These are phyloP conservation scores for Halocaridina rubra DNA, from an alignment of 2,888 invertebrate genomes.

Conservation along the genomic window DNA sequence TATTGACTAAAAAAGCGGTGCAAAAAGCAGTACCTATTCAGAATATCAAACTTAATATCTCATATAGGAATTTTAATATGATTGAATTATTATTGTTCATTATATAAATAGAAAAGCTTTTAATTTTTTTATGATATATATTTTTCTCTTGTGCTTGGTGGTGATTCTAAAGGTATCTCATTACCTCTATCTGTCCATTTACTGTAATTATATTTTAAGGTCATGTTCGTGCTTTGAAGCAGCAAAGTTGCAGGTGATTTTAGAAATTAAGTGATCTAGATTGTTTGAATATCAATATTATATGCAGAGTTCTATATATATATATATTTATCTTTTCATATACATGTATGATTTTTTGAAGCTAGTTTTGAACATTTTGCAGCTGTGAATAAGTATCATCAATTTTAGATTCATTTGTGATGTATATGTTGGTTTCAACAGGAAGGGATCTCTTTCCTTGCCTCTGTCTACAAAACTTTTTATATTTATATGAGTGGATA, in stretches of 20 bases:
- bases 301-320: conserved; percentile 40
- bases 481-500: not conserved
- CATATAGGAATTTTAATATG: too few species aligned
- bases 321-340: conserved; percentile 48
- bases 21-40: too few species aligned
- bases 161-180: conserved; percentile 9
- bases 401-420: too few species aligned
- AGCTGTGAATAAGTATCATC: not conserved
- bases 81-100: too few species aligned
- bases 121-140: too few species aligned
- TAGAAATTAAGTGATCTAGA: conserved; percentile 23
- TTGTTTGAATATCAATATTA: conserved; percentile 34
- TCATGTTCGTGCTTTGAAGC: not conserved
- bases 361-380: not conserved
- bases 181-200: conserved; percentile 44
- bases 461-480: too few species aligned
- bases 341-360: conserved; percentile 25
- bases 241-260: conserved; percentile 31
- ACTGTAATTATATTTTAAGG: conserved; percentile 32
- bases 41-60: too few species aligned
- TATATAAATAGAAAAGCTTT: too few species aligned
- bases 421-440: too few species aligned
- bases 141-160: not conserved
- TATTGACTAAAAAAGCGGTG: too few species aligned
- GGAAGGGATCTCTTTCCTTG: too few species aligned